Percentiles rank a stretch among this genome's conserved stretches.
Evolutionary conservation across 2,888 invertebrate species (phyloP).

Genomic region (Parnassius mnemosyne): DNA sequence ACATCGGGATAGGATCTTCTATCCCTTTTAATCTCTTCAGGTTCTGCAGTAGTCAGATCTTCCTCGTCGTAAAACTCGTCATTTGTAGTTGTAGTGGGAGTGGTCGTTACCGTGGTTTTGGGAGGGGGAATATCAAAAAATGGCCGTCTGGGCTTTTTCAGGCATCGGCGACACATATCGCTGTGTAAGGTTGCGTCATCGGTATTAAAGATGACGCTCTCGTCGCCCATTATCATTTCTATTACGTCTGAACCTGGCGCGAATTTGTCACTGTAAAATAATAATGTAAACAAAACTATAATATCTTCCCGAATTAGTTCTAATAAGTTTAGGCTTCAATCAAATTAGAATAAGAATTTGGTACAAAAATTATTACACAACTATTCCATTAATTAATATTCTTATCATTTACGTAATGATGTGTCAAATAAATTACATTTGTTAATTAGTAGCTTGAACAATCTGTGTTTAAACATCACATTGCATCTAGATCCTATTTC

Average conservation of each 20-base stretch:
- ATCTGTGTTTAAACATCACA: too few relatives aligned
- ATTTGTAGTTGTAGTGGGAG: constrained; percentile 31
- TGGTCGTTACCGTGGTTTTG: constrained; percentile 30
- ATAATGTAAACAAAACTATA: not conserved
- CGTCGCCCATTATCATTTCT: constrained; percentile 86
- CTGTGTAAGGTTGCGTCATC: constrained; percentile 38
- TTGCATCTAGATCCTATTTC: too few relatives aligned
- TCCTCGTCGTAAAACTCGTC: constrained; percentile 35
- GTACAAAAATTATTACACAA: too few relatives aligned
- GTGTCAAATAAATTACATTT: too few relatives aligned
- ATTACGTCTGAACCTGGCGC: constrained; percentile 84
- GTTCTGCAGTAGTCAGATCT: constrained; percentile 34
- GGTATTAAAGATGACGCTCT: constrained; percentile 52
- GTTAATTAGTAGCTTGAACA: too few relatives aligned
- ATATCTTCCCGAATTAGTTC: too few relatives aligned
- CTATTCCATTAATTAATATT: too few relatives aligned
- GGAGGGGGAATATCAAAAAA: constrained; percentile 28
- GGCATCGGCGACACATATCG: constrained; percentile 46
- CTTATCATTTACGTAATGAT: too few relatives aligned
- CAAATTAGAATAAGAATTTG: too few relatives aligned
- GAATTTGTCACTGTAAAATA: constrained; percentile 69
- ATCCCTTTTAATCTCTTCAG: constrained; percentile 34
- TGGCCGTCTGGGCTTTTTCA: constrained; percentile 37
- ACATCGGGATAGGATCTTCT: constrained; percentile 38
- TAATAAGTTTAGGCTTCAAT: too few relatives aligned